Evolutionary conservation across 2,113 vertebrate genomes (phyloP), one percentile per base, ranked within the genome.

Genomic region (Apeltes quadracus): DNA sequence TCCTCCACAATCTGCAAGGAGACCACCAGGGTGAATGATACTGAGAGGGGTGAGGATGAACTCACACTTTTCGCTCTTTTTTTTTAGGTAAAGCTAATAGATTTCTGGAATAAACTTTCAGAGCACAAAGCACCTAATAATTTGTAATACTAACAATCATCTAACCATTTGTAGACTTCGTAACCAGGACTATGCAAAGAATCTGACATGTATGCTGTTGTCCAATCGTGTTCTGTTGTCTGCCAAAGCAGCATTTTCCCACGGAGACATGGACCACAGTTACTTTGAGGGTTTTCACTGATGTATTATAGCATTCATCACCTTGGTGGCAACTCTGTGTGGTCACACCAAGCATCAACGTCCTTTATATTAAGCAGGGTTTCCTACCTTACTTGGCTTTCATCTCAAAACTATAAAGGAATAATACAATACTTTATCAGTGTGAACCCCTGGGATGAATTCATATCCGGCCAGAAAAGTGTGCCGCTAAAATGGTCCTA

Each of bases 1-100:
- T 99, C 97, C 81, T 98, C 97, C 55, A 97, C 94, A 18, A 98
- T 96, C 97, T 99, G 77, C 59, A 71, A 34, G 36, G 34, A 72
- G 25, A 61, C 3, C 25, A 5, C 2, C 6, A 13, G 1, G 9
- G 34, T 57, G n/a, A n/a, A n/a, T n/a, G 12, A 55, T 2, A 18
- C 29, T 27, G 25, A 46, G 20, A 5, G 2, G 16, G 20, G 5
- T 6, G 15, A 27, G 29, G 61, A 25, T 3, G 16, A 20, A 44
- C 23, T 34, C 36, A 41, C 32, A 20, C 51, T 43, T 3, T 54
- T 48, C n/a, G n/a, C 29, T 44, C 15, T 18, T 7, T 2, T 50
- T 20, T 50, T 22, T 50, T 53, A 7, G 9, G 25, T 12, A 44
- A 27, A 44, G 23, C 15, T 1, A 6, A 61, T 3, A 5, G 6